Evolutionary conservation across 2,888 invertebrate species (phyloP), one percentile per base, ranked within the genome.

Genomic region (Drosophila flavopinicola): DNA sequence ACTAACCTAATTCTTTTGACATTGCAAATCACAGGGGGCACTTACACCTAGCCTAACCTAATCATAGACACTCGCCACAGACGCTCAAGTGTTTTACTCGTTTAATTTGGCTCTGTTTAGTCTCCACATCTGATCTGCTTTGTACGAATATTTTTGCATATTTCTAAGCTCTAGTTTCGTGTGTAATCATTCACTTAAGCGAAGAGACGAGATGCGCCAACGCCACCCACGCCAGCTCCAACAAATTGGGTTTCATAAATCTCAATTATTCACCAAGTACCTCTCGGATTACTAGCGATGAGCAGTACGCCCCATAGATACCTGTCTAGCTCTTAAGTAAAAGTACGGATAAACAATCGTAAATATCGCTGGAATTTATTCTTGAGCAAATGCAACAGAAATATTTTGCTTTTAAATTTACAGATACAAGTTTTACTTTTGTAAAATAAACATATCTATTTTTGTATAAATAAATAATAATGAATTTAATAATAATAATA

Each of bases 121-220:
- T 70, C n/a, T n/a, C 45, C 60, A 54, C 45, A 65, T 49, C 51
- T 41, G 13, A 23, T 23, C 56, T 30, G 38, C 25, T 67, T 30
- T 51, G 33, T 37, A 60, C 38, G 47, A 61, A 51, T 54, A 35
- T 49, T 49, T 69, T 65, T 73, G 75, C 73, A 78, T 83, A 83
- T 78, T 76, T 71, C 63, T 42, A 54, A 64, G 60, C 68, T 69
- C 64, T 72, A 65, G 65, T 70, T 66, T 64, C 33, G 49, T 39
- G 64, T 52, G 70, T 66, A 84, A 87, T 84, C 88, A 85, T 84
- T 79, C 83, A 84, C 85, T 84, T 84, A 79, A 84, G 64, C 44
- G 25, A 35, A 56, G 60, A 6, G 15, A 33, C 33, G 15, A 11
- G 29, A 20, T 3, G 54, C 45, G 42, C 33, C 25, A 41, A 27